Evolutionary conservation across 2,113 vertebrate species (phyloP).

Genomic region (Rana temporaria): DNA sequence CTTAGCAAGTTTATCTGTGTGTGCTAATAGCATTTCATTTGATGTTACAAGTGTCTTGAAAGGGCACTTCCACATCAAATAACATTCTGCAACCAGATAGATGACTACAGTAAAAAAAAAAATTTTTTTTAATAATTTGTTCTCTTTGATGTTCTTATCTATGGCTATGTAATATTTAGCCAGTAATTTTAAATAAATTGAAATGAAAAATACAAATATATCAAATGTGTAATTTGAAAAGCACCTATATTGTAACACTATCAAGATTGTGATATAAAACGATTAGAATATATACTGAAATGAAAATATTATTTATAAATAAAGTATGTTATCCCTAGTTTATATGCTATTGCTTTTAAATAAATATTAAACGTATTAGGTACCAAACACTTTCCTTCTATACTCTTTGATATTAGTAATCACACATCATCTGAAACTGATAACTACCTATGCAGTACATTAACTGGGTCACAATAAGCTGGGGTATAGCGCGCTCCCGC

Average conservation of each 20-base stretch:
- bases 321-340: too few relatives aligned
- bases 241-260: not conserved
- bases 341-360: too few relatives aligned
- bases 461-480: too few relatives aligned
- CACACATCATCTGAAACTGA: too few relatives aligned
- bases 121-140: conserved; percentile 62
- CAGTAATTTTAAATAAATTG: not conserved
- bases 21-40: conserved; percentile 73
- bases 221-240: not conserved
- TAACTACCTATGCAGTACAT: too few relatives aligned
- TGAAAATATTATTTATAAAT: not conserved
- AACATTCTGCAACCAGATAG: conserved; percentile 69
- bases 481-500: too few relatives aligned
- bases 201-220: not conserved
- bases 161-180: conserved; percentile 25
- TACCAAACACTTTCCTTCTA: too few relatives aligned
- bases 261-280: too few relatives aligned
- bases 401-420: too few relatives aligned
- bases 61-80: conserved; percentile 69
- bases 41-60: conserved; percentile 76
- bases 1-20: conserved; percentile 75
- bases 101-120: conserved; percentile 68
- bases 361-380: too few relatives aligned
- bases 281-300: not conserved
- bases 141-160: conserved; percentile 69